Evolutionary conservation across 1,140 invertebrate species (phyloP).

Genomic region (Ephestia elutella): DNA sequence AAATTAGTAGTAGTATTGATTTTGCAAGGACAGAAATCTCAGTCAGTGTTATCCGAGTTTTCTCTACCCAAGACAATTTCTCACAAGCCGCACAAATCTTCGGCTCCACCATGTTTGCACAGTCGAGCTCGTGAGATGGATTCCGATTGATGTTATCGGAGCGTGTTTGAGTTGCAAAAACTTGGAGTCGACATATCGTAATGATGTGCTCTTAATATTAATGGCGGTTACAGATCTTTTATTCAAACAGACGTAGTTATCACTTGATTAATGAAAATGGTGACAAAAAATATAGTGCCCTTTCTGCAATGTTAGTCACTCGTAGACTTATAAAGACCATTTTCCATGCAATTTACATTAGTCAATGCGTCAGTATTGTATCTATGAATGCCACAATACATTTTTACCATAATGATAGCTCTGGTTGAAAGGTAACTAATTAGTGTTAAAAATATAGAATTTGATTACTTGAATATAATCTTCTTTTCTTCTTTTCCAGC

Average conservation of each 20-base stretch:
- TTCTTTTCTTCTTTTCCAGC: too few species aligned
- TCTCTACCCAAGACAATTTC: background rate
- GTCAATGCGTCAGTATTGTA: too few species aligned
- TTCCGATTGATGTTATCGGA: slow-evolving; percentile 55
- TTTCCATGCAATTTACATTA: too few species aligned
- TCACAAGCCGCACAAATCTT: background rate
- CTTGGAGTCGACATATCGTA: slow-evolving; percentile 18
- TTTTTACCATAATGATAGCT: too few species aligned
- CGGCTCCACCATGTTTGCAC: slow-evolving; percentile 36
- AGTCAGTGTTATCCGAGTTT: background rate
- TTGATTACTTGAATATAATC: too few species aligned
- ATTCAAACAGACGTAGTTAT: background rate
- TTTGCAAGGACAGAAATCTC: background rate
- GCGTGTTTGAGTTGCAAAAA: slow-evolving; percentile 41
- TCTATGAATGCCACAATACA: too few species aligned
- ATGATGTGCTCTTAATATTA: slow-evolving; percentile 13
- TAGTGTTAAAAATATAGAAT: too few species aligned
- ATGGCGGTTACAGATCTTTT: background rate
- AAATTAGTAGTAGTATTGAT: background rate
- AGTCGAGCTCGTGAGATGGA: slow-evolving; percentile 40
- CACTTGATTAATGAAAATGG: slow-evolving; percentile 8
- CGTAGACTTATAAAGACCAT: too few species aligned
- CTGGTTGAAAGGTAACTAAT: too few species aligned
- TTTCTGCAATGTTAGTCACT: too few species aligned
- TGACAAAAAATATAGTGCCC: too few species aligned